phyloP scores from a whole-genome alignment of 1,140 invertebrate genomes.

The Calosoma granatense region DNA sequence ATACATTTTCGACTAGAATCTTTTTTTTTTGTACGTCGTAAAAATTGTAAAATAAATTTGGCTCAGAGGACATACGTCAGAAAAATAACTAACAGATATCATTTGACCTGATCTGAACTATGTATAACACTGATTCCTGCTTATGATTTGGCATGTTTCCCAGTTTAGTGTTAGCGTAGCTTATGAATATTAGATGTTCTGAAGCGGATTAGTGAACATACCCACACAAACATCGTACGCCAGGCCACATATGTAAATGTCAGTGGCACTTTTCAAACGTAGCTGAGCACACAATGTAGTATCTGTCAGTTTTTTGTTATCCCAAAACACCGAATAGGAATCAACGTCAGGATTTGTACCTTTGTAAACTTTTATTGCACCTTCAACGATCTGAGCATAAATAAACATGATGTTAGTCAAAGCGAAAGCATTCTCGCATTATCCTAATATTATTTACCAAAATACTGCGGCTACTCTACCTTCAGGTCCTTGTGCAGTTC shows the following conservation, averaged over 20 bases:
- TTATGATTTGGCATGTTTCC: no score
- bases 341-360: slow-evolving; percentile 91
- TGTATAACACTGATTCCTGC: no score
- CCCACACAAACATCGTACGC: slow-evolving; percentile 96
- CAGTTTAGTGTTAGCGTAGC: not conserved
- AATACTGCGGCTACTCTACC: slow-evolving; percentile 37
- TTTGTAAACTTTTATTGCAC: slow-evolving; percentile 80
- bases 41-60: no score
- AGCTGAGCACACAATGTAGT: slow-evolving; percentile 79
- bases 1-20: no score
- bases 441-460: not conserved
- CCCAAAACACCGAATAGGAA: slow-evolving; percentile 97
- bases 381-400: slow-evolving; percentile 46
- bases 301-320: slow-evolving; percentile 84
- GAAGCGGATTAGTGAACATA: slow-evolving; percentile 33
- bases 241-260: slow-evolving; percentile 90
- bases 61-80: no score
- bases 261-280: slow-evolving; percentile 68
- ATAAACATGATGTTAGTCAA: not conserved
- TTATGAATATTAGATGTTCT: not conserved
- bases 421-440: no score
- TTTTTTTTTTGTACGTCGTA: no score
- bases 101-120: no score
- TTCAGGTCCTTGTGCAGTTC: slow-evolving; percentile 87
- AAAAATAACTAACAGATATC: no score